Conservation (phyloP, 2,113 vertebrate species). For the Callopanchax toddi region DNA sequence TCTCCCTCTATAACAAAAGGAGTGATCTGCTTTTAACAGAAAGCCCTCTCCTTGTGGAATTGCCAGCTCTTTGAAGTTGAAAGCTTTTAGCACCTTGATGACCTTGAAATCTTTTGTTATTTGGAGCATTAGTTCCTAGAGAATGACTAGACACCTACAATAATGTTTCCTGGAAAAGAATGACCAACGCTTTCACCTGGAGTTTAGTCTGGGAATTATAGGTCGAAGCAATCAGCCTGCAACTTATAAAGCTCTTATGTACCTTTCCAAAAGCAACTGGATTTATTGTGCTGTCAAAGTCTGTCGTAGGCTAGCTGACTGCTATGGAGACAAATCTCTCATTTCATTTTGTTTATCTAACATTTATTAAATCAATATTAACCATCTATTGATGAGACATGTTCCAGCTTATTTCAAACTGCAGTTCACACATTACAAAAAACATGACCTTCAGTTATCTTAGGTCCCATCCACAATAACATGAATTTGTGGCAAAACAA, state of each 20-base stretch:
- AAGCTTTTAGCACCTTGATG: slow-evolving; percentile 13
- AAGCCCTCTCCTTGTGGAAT: slow-evolving; percentile 1
- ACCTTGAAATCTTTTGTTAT: slow-evolving; percentile 23
- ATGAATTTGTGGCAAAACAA: no score
- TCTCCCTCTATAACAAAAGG: background rate
- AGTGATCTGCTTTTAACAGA: slow-evolving; percentile 18
- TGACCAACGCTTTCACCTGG: background rate
- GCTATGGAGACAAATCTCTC: no score
- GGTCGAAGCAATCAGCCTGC: background rate
- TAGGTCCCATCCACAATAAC: no score
- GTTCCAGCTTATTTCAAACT: no score
- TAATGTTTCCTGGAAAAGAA: slow-evolving; percentile 1
- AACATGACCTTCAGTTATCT: no score
- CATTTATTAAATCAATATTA: no score
- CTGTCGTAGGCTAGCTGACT: no score
- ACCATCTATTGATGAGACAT: no score
- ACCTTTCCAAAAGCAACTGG: background rate
- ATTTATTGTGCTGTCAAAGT: background rate
- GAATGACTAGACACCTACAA: background rate
- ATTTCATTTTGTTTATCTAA: no score
- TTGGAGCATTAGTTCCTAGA: slow-evolving; percentile 13
- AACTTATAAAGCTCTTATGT: background rate
- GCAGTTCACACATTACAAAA: no score
- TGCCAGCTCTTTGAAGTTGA: slow-evolving; percentile 29
- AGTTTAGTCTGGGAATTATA: background rate